These are phyloP conservation scores for Batillaria attramentaria DNA, from an alignment of 1,140 invertebrate species.

Conservation along the genomic window DNA sequence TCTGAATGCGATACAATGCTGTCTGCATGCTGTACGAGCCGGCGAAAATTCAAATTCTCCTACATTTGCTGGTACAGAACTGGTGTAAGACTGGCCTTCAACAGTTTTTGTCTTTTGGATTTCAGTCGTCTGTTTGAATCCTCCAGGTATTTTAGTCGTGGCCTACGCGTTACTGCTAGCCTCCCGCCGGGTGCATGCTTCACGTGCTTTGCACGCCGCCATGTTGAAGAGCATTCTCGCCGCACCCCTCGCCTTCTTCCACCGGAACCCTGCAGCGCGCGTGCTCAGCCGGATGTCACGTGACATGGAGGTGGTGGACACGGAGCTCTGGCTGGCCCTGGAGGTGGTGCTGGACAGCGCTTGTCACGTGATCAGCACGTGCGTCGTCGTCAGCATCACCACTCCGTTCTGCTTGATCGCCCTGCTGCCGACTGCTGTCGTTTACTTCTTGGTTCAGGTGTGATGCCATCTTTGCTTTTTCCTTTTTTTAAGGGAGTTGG, in stretches of 20 bases:
- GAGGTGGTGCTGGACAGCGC: slow-evolving; percentile 63
- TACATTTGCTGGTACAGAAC: too few species aligned
- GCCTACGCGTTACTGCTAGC: slow-evolving; percentile 47
- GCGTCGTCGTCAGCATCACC: slow-evolving; percentile 91
- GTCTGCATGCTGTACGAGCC: too few species aligned
- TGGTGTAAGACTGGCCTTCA: too few species aligned
- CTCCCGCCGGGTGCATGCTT: slow-evolving; percentile 75
- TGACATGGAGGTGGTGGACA: slow-evolving; percentile 74
- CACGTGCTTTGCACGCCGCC: slow-evolving; percentile 81
- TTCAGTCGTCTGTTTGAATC: background rate
- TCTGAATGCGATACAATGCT: too few species aligned
- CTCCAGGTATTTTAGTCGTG: slow-evolving; percentile 58
- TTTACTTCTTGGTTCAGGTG: slow-evolving; percentile 91
- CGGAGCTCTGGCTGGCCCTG: slow-evolving; percentile 62
- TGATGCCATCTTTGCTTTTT: too few species aligned
- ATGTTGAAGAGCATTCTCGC: slow-evolving; percentile 78
- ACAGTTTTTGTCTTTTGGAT: background rate
- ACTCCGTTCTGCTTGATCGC: slow-evolving; percentile 89
- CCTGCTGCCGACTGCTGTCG: slow-evolving; percentile 85
- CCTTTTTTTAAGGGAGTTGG: too few species aligned
- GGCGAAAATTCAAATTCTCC: too few species aligned
- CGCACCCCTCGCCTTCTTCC: slow-evolving; percentile 77
- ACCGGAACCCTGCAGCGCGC: slow-evolving; percentile 78
- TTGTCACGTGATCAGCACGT: slow-evolving; percentile 86
- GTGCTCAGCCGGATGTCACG: slow-evolving; percentile 78